A percentile compares a stretch with the other conserved stretches of the same genome.
phyloP scores from a whole-genome alignment of 2,888 invertebrate genomes.

The Eutolmus rufibarbis region DNA sequence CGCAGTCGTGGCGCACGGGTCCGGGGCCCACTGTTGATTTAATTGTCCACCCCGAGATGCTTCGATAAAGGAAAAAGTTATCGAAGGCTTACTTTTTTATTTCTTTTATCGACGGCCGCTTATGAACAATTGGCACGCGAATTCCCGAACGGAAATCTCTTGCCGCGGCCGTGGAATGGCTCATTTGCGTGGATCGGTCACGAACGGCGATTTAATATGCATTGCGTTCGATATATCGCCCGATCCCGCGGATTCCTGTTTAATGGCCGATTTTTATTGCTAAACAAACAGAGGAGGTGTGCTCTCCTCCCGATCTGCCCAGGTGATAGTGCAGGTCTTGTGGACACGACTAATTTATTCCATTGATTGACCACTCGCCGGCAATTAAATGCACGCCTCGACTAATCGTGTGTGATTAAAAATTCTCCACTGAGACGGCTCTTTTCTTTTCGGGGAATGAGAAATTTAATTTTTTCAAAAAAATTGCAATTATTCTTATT shows the following conservation, averaged over 20 bases:
- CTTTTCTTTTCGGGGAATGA: neutral
- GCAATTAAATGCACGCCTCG: neutral
- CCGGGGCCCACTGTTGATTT: neutral
- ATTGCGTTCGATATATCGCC: neutral
- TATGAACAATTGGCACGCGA: conserved; percentile 38
- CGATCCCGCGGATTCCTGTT: neutral
- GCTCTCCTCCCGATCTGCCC: neutral
- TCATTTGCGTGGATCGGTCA: conserved; percentile 8
- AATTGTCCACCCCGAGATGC: conserved; percentile 23
- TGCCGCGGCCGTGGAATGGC: neutral
- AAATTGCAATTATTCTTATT: no score
- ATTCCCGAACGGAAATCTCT: conserved; percentile 24
- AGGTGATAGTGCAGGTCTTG: neutral
- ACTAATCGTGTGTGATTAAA: neutral
- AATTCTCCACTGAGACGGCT: neutral
- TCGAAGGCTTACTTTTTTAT: conserved; percentile 24
- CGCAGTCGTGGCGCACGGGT: neutral
- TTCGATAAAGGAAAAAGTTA: conserved; percentile 28
- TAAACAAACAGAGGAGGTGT: neutral
- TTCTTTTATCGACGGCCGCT: conserved; percentile 29
- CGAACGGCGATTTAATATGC: conserved; percentile 13
- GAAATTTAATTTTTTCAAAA: no score
- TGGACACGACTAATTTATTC: neutral
- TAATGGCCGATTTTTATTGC: neutral
- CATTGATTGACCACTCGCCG: neutral